Conservation (phyloP, 2,797 vertebrate species). For the Alca torda region DNA sequence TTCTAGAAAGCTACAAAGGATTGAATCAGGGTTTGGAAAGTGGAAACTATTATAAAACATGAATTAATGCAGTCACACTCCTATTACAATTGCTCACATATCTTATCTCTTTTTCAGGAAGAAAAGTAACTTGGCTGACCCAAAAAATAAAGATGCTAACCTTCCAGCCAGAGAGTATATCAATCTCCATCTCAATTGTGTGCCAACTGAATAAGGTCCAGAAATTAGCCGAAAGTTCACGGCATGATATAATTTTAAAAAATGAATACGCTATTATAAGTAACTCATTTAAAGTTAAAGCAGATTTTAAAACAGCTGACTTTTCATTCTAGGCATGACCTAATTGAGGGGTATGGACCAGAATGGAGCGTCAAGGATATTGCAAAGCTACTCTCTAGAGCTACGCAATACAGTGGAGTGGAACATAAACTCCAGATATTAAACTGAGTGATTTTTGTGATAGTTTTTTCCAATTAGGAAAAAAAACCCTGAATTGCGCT, state of each 20-base stretch:
- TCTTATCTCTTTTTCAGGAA: not conserved
- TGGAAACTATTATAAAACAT: not conserved
- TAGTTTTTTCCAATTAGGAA: not conserved
- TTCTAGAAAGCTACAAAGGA: not conserved
- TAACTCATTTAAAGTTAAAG: constrained; percentile 11
- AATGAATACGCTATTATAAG: not conserved
- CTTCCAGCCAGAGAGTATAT: not conserved
- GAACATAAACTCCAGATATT: not conserved
- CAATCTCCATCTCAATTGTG: not conserved
- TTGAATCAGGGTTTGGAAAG: not conserved
- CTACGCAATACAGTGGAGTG: not conserved
- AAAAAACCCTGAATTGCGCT: not conserved
- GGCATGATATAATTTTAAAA: not conserved
- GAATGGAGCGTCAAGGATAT: not conserved
- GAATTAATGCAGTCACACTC: not conserved
- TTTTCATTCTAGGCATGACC: constrained; percentile 3
- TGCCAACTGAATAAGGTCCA: not conserved
- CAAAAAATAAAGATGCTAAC: not conserved
- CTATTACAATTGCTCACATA: not conserved
- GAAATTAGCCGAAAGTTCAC: not conserved
- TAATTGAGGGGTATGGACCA: not conserved
- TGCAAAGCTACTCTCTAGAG: not conserved
- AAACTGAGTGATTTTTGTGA: not conserved
- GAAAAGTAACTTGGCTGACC: constrained; percentile 6
- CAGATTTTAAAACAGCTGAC: not conserved